A percentile compares a stretch with the other conserved stretches of the same genome.
These are phyloP conservation scores for Luperina testacea DNA, from an alignment of 2,888 invertebrate genomes.

Conservation along the genomic window DNA sequence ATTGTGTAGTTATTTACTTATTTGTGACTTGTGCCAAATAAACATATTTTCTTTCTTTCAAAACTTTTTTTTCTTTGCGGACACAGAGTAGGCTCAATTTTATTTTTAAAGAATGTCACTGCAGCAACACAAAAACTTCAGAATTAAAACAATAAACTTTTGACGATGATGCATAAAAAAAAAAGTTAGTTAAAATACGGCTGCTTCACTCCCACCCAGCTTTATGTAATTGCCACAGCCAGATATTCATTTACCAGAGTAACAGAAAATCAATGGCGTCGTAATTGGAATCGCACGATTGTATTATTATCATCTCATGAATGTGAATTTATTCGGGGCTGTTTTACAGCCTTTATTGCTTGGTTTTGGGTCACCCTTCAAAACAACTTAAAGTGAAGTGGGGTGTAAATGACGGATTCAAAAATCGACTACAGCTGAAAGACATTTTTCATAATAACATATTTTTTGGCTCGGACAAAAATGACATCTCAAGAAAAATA, in stretches of 20 bases:
- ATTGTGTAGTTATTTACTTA: too few species aligned
- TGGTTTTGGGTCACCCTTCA: constrained; percentile 29
- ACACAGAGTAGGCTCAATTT: not conserved
- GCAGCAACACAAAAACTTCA: not conserved
- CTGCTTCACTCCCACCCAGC: constrained; percentile 18
- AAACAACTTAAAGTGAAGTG: constrained; percentile 21
- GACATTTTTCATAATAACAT: not conserved
- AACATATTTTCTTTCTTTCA: not conserved
- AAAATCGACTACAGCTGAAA: constrained; percentile 22
- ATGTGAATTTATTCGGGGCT: constrained; percentile 54
- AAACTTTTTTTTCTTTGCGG: not conserved
- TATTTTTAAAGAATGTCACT: not conserved
- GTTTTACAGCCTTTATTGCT: constrained; percentile 45
- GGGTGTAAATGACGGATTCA: constrained; percentile 33
- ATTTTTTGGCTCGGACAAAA: not conserved
- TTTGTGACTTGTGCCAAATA: not conserved
- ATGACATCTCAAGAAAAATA: not conserved
- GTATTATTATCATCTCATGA: constrained; percentile 64
- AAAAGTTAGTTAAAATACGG: constrained; percentile 15
- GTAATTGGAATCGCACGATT: constrained; percentile 60
- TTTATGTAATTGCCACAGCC: constrained; percentile 29
- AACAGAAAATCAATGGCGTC: constrained; percentile 63
- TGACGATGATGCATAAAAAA: constrained; percentile 5
- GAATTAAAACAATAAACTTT: constrained; percentile 1
- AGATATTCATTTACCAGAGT: constrained; percentile 44